A percentile compares a stretch with the other conserved stretches of the same genome.
Evolutionary conservation across 2,888 invertebrate species (phyloP).

Genomic region (Tinea pellionella): DNA sequence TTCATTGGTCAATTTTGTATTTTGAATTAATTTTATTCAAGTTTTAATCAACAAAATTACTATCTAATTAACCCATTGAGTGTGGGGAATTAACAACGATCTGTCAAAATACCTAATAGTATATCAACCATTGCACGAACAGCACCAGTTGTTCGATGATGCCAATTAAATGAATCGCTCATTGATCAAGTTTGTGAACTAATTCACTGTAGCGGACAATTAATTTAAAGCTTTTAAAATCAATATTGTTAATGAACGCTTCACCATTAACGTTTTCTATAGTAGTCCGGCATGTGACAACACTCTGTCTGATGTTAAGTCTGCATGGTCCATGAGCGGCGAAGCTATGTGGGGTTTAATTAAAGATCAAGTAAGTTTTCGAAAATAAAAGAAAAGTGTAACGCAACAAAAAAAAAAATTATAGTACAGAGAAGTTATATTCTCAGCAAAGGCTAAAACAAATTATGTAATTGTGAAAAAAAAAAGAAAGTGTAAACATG

Average conservation of each 20-base stretch:
- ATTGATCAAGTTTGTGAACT: neutral
- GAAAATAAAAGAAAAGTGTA: no score
- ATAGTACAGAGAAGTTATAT: no score
- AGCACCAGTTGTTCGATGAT: neutral
- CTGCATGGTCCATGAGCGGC: no score
- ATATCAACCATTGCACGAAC: neutral
- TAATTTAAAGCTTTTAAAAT: neutral
- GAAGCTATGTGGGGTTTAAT: no score
- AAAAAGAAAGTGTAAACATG: neutral
- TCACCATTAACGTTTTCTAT: neutral
- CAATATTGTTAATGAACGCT: neutral
- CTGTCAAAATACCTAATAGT: neutral
- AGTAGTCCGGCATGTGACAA: no score
- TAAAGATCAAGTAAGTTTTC: no score
- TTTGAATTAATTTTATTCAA: no score
- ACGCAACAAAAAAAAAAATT: no score
- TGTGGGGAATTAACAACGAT: neutral
- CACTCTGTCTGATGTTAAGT: no score
- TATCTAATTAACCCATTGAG: neutral
- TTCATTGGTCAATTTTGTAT: no score
- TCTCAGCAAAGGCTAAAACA: neutral
- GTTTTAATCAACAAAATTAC: neutral
- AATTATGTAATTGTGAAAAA: neutral
- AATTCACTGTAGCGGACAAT: constrained; percentile 1
- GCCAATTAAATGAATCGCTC: neutral